Percentiles rank a stretch among this genome's conserved stretches.
Evolutionary conservation across 64 coral and sea anemone genomes (phyloP).

Genomic region (Actinia equina): DNA sequence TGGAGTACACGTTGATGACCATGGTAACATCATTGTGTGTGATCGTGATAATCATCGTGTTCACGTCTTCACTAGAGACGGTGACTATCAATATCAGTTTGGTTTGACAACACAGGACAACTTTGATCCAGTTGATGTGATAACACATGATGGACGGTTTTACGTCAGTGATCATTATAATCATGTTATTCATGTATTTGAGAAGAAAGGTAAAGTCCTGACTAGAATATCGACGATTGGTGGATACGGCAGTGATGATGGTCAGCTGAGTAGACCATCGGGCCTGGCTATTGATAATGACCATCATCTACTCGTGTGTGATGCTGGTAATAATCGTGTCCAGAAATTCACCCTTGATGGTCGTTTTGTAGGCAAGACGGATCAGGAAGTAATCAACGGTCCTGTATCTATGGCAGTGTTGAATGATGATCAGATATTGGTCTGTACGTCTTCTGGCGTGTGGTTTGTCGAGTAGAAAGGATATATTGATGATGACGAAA

Average conservation of each 20-base stretch:
- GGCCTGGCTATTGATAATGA: conserved; percentile 16
- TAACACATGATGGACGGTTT: conserved; percentile 5
- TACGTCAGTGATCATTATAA: conserved; percentile 27
- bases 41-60: not conserved
- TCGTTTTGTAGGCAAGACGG: not conserved
- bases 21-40: conserved; percentile 38
- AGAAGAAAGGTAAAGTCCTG: not conserved
- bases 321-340: not conserved
- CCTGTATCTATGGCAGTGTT: not conserved
- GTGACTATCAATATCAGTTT: not conserved
- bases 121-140: not conserved
- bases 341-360: not conserved
- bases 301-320: not conserved
- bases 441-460: not conserved
- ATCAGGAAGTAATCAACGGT: not conserved
- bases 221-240: not conserved
- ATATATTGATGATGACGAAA: too few relatives aligned
- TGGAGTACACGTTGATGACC: conserved; percentile 24
- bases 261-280: not conserved
- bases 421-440: not conserved
- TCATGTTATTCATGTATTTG: conserved; percentile 29
- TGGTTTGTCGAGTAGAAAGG: not conserved
- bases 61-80: conserved; percentile 16
- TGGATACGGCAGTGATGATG: not conserved
- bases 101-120: not conserved